Base-by-base conservation (phyloP, 2,888 invertebrate genomes). In the Cantharis nigra region DNA sequence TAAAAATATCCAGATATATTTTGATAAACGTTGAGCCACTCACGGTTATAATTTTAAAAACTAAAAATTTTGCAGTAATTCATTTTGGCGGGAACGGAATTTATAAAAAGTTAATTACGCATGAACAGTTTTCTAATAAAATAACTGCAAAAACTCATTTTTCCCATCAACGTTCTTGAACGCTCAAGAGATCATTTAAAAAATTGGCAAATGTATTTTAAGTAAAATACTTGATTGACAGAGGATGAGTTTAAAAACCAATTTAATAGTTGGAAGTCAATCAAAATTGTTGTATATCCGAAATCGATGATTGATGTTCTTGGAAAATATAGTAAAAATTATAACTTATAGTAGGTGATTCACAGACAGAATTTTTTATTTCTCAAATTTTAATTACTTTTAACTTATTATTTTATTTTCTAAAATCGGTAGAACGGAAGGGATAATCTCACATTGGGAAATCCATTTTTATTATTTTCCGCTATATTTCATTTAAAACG, bases 1-100 rank as follows among this genome's bases (percentile, higher is more conserved):
- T 88, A 88, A 87, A 88, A 88, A 88, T 88, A 88, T 82, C 86
- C 80, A 84, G 84, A 86, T 85, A 84, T 85, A 86, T 84, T 85
- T 83, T 84, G 85, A 85, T 84, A 86, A 87, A 87, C 86, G 86
- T 85, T 85, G 83, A 84, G 85, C 83, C 85, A 83, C 82, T 81
- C 81, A 75, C 78, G 79, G 77, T 78, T 71, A 64, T 67, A 76
- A 79, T 80, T 81, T 80, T 78, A 80, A 77, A 33, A 72, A 33
- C 28, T 70, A n/a, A 18, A 33, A 70, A 20, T 20, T 49, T 49
- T 70, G 33, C 70, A 20, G 16, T 49, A 49, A 49, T 49, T 49
- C 49, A 49, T n/a, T 49, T 49, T 49, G 49, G 49, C 49, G 69
- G 69, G 28, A 69, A 28, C 14, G 14, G 10, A 69, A 30, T 30